Evolutionary conservation across 2,797 vertebrate genomes (phyloP), one percentile per base, ranked within the genome.

Genomic region (Ambastaia sidthimunki): DNA sequence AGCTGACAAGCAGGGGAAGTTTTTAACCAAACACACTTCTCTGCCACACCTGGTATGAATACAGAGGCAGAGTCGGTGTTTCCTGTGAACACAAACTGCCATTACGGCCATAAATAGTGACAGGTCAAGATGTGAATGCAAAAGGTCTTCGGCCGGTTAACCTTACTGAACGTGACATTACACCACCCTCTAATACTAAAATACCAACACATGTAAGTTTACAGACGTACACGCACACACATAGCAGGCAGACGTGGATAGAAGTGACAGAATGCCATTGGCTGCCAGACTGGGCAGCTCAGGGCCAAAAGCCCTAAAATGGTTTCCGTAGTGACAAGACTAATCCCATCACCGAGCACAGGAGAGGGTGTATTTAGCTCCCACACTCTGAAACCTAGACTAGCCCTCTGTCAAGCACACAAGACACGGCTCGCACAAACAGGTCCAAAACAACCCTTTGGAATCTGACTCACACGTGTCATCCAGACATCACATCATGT

Each of bases 301-400:
- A 78, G 85, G 80, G 91, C 91, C 91, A 91, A 81, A 86, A 84
- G 87, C 88, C 90, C 89, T 93, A 92, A 93, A 92, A 90, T 86
- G 71, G 90, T 92, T 92, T 93, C 92, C 90, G 88, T 87, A 87
- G 90, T 90, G 91, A 93, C 92, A 93, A 86, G 89, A 91, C 89
- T 91, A 92, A 94, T 93, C 90, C 89, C 81, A 78, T 92, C 90
- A 92, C 79, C 77, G 82, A 57, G 84, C 84, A 21, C 88, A 89
- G 84, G 85, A 83, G 82, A 85, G 82, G 83, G 63, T 76, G 81
- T 59, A 85, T 86, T 86, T 80, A 74, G 62, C 86, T 84, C 75
- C 66, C 50, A 82, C 41, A 54, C 57, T 63, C n/a, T 69, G n/a
- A 15, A 50, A 54, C 23, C 19, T 28, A 48, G 57, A 19, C 15